Base-by-base conservation (phyloP, 1,140 invertebrate genomes). In the Mycetomoellerius zeteki region DNA sequence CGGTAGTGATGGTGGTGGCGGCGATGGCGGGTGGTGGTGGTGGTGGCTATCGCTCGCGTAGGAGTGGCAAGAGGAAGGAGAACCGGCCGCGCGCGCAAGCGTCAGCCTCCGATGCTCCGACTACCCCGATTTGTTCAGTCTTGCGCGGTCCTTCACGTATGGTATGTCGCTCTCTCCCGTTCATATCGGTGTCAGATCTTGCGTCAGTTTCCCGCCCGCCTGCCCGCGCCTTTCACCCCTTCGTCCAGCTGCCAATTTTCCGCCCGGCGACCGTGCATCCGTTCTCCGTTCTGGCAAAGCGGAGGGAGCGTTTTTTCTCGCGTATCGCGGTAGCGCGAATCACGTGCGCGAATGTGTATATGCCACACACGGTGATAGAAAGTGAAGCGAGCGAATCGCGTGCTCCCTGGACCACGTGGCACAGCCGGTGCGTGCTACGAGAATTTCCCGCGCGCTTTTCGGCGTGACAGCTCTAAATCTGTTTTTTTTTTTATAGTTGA, bases 41-140 rank as follows among this genome's bases (percentile, higher is more conserved):
- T 6, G 54, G 6, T 2, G 54, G 71, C 3, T 21, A 73, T 54
- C n/a, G 43, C 14, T 24, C 27, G 62, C 33, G 24, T 75, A 24
- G 72, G 77, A 75, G 64, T 81, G 69, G 73, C 21, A 27, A 64
- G 21, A 52, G 50, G 65, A 80, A 60, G 69, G 86, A 86, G 58
- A 33, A 64, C 24, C 65, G 65, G 30, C 33, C 52, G 52, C 60
- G 37, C 67, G 88, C 90, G 91, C 90, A 91, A 64, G 89, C 88
- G 92, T 73, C 72, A 76, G 84, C 81, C 87, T 84, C 88, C 85
- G 65, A 81, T 82, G 87, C 88, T 80, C 78, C 82, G 88, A 85
- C 85, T 88, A 75, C 78, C 86, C 78, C 71, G 72, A 50, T 58
- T 72, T 77, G 91, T 86, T 88, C 87, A 93, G 93, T 93, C 91